These are phyloP conservation scores for Phoxinus phoxinus DNA, from an alignment of 2,113 vertebrate species.

Conservation along the genomic window DNA sequence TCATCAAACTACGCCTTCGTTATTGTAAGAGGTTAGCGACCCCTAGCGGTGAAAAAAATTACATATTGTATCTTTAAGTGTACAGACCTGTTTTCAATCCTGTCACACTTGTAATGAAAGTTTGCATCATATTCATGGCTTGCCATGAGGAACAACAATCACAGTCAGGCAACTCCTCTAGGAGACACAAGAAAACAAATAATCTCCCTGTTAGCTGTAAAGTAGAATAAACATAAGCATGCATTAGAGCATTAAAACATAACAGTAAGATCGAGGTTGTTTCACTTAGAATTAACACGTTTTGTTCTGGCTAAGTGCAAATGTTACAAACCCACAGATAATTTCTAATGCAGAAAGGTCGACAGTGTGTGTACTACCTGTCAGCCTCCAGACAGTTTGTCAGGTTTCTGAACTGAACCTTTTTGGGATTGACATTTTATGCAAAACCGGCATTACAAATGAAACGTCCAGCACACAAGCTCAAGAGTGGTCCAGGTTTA, in stretches of 20 bases:
- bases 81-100: not conserved
- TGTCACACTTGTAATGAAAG: not conserved
- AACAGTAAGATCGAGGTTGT: not conserved
- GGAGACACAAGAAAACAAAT: not conserved
- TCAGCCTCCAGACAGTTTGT: not conserved
- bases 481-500: slow-evolving; percentile 11
- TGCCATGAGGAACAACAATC: not conserved
- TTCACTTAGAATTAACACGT: not conserved
- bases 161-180: not conserved
- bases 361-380: not conserved
- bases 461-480: not conserved
- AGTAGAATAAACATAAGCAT: not conserved
- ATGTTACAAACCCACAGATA: not conserved
- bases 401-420: not conserved
- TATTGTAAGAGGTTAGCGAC: no score
- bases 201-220: not conserved
- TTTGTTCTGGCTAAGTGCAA: not conserved
- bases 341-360: not conserved
- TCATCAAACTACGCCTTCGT: no score
- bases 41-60: no score
- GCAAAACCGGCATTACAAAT: slow-evolving; percentile 12
- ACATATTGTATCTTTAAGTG: no score
- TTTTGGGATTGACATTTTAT: slow-evolving; percentile 12
- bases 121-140: not conserved
- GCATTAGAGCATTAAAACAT: no score